These are phyloP conservation scores for Tinamus guttatus DNA, from an alignment of 2,113 vertebrate genomes.

Conservation along the genomic window DNA sequence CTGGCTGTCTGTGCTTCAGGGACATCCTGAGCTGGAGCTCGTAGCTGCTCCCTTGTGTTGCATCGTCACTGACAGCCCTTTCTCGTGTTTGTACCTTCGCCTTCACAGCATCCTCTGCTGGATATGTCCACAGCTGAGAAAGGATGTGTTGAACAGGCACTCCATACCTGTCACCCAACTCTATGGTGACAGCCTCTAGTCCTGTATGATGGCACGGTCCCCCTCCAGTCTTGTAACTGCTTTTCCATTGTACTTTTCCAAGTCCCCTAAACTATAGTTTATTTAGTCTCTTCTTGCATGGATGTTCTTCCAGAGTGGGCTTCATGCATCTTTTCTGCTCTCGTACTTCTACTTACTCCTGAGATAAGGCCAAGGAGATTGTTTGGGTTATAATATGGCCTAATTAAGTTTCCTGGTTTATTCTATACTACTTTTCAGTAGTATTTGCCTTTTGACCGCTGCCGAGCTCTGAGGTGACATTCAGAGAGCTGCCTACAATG, in stretches of 20 bases:
- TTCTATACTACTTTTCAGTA: neutral
- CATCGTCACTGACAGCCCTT: neutral
- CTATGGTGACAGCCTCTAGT: neutral
- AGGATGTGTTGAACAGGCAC: neutral
- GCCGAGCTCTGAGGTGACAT: neutral
- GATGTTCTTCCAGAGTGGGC: fast-evolving
- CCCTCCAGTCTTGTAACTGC: neutral
- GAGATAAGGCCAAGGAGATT: neutral
- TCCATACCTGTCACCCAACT: neutral
- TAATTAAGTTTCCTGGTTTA: neutral
- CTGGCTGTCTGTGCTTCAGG: neutral
- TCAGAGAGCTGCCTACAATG: neutral
- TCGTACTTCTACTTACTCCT: neutral
- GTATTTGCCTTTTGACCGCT: neutral
- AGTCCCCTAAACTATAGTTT: neutral
- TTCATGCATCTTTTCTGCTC: neutral
- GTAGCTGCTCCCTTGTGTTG: neutral
- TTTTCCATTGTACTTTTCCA: neutral
- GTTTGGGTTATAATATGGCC: neutral
- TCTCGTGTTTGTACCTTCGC: neutral
- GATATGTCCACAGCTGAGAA: neutral
- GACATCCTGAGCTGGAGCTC: neutral
- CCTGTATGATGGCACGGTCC: neutral
- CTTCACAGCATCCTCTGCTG: neutral
- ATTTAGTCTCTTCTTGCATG: neutral